These are phyloP conservation scores for Hemaris fuciformis DNA, from an alignment of 2,888 invertebrate species.

Conservation along the genomic window DNA sequence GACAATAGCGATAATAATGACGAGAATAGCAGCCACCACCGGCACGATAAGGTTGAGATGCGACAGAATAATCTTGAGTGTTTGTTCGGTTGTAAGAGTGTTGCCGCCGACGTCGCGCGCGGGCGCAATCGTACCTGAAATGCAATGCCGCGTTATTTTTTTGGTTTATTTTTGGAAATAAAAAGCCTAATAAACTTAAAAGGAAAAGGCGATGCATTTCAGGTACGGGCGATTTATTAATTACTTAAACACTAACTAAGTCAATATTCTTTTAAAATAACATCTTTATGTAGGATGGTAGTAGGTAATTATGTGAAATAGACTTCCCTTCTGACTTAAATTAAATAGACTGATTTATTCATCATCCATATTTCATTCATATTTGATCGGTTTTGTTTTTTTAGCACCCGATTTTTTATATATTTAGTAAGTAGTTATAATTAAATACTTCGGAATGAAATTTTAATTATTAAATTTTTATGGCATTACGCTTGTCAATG, in stretches of 20 bases:
- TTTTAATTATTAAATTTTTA: no score
- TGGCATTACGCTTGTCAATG: no score
- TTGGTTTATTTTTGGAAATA: slow-evolving; percentile 15
- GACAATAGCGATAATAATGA: slow-evolving; percentile 95
- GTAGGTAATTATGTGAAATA: no score
- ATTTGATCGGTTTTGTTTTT: no score
- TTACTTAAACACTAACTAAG: neutral
- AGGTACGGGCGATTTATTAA: slow-evolving; percentile 51
- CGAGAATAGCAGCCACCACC: slow-evolving; percentile 93
- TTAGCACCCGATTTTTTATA: no score
- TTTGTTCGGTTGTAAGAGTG: slow-evolving; percentile 89
- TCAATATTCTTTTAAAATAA: neutral
- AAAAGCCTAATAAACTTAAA: slow-evolving; percentile 17
- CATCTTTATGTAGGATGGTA: no score
- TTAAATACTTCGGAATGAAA: no score
- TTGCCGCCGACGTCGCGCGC: slow-evolving; percentile 86
- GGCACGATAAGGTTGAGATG: slow-evolving; percentile 97
- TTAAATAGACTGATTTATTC: no score
- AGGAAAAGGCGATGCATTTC: slow-evolving; percentile 69
- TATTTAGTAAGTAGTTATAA: no score
- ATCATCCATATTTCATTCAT: no score
- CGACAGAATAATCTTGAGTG: slow-evolving; percentile 92
- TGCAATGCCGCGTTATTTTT: slow-evolving; percentile 57
- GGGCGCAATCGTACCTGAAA: slow-evolving; percentile 98
- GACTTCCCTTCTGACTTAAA: no score